Percentiles rank a stretch among this genome's conserved stretches.
Evolutionary conservation across 2,888 invertebrate genomes (phyloP).

Genomic region (Drosophila picticornis): DNA sequence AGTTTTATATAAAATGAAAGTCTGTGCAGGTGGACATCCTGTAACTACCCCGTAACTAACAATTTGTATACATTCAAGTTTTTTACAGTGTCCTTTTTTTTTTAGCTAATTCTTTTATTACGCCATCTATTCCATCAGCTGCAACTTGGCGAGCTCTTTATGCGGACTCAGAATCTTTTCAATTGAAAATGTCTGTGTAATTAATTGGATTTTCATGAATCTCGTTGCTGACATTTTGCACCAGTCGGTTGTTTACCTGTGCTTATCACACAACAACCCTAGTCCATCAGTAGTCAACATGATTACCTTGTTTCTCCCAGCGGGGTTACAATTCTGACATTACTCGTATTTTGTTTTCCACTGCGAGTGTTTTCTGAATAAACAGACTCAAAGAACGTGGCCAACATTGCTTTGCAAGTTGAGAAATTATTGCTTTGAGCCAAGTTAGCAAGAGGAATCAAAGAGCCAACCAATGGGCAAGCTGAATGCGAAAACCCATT

Average conservation of each 20-base stretch:
- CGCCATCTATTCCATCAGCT: neutral
- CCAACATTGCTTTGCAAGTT: slow-evolving; percentile 2
- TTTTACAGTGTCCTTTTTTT: too few species aligned
- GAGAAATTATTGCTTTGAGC: neutral
- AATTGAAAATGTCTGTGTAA: slow-evolving; percentile 23
- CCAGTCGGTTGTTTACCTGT: neutral
- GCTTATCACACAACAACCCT: neutral
- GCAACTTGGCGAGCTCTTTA: neutral
- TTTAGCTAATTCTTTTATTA: neutral
- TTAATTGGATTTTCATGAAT: slow-evolving; percentile 31
- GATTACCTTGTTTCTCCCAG: neutral
- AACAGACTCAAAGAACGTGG: slow-evolving; percentile 8
- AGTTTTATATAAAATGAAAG: neutral
- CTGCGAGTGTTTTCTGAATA: slow-evolving; percentile 3
- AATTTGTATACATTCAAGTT: neutral
- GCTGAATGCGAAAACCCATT: slow-evolving; percentile 18
- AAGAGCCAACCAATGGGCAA: slow-evolving; percentile 25
- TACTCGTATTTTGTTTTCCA: neutral
- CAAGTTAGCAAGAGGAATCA: slow-evolving; percentile 19
- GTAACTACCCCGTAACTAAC: neutral
- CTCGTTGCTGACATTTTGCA: neutral
- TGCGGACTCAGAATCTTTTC: neutral
- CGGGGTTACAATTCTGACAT: neutral
- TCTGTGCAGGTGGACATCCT: neutral
- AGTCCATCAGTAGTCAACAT: neutral